phyloP scores from a whole-genome alignment of 2,888 invertebrate species.

The Aphidoletes aphidimyza region DNA sequence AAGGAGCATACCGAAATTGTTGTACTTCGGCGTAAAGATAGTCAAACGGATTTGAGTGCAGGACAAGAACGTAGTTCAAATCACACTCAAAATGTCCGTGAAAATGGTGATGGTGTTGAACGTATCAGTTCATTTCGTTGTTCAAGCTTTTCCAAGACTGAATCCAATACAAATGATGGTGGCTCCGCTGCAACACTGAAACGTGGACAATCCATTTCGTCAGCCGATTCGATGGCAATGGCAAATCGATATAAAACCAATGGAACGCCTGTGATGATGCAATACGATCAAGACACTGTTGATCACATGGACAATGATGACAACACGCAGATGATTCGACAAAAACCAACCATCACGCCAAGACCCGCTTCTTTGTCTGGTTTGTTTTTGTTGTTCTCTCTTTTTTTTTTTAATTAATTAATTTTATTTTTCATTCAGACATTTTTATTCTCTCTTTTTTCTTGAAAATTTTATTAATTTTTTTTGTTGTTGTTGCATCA shows the following conservation, averaged over 20 bases:
- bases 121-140: constrained; percentile 55
- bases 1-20: constrained; percentile 66
- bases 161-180: neutral
- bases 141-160: constrained; percentile 30
- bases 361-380: constrained; percentile 67
- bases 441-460: neutral
- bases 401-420: constrained; percentile 59
- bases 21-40: constrained; percentile 64
- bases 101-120: constrained; percentile 4
- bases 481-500: too few relatives aligned
- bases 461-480: too few relatives aligned
- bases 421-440: constrained; percentile 57
- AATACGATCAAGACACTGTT: neutral
- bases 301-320: neutral
- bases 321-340: constrained; percentile 55
- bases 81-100: neutral
- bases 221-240: constrained; percentile 14
- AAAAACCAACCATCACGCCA: constrained; percentile 66
- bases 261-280: neutral
- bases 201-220: neutral
- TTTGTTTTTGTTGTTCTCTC: constrained; percentile 63
- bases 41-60: constrained; percentile 15
- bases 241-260: neutral
- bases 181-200: neutral
- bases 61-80: neutral